Percentiles rank a stretch among this genome's conserved stretches.
Evolutionary conservation across 2,797 vertebrate genomes (phyloP).

Genomic region (Oreochromis mossambicus): DNA sequence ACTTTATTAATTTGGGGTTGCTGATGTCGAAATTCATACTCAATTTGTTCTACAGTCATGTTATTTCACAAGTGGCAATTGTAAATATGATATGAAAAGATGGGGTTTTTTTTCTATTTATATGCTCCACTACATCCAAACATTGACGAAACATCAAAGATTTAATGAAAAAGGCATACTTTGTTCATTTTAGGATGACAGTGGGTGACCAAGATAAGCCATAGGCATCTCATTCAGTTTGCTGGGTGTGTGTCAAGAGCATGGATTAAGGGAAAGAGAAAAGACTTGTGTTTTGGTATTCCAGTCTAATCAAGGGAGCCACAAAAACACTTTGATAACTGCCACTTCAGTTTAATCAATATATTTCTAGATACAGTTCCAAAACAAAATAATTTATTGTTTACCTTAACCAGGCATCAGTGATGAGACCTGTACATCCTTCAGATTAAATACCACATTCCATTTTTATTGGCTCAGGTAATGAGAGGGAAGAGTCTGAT

Average conservation of each 20-base stretch:
- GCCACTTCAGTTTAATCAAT: not conserved
- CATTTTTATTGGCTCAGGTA: not conserved
- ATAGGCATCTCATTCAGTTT: not conserved
- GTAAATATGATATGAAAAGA: not conserved
- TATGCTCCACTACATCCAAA: not conserved
- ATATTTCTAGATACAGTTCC: not conserved
- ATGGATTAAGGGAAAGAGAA: not conserved
- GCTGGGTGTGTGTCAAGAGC: not conserved
- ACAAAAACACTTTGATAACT: not conserved
- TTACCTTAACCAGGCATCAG: not conserved
- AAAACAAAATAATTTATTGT: not conserved
- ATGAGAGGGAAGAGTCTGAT: not conserved
- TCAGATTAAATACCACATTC: not conserved
- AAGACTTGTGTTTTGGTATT: not conserved
- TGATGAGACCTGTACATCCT: not conserved
- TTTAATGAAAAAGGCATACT: not conserved
- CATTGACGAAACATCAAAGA: not conserved
- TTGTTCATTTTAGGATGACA: not conserved
- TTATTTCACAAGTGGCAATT: not conserved
- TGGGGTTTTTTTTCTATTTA: accelerated
- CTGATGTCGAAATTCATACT: not conserved
- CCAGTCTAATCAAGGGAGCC: not conserved
- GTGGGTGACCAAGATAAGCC: not conserved
- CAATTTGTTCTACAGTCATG: not conserved
- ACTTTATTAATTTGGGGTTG: not conserved